Evolutionary conservation across 1,140 invertebrate species (phyloP).

Genomic region (Drosophila equinoxialis): DNA sequence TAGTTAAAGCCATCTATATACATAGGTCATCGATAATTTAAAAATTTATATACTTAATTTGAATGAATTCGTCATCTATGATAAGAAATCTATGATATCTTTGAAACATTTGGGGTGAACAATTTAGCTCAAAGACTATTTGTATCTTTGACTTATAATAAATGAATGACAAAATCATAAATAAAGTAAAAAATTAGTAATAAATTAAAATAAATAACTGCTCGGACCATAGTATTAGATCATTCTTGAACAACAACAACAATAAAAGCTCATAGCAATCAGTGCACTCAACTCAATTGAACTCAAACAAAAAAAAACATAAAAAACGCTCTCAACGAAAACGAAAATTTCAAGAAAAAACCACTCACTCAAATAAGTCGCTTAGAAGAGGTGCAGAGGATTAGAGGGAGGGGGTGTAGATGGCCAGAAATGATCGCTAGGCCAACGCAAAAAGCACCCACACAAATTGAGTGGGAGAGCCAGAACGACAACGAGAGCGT

Average conservation of each 20-base stretch:
- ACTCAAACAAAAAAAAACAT: background rate
- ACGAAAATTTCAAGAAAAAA: constrained; percentile 52
- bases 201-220: constrained; percentile 82
- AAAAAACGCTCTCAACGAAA: constrained; percentile 66
- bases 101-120: background rate
- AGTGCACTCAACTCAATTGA: constrained; percentile 25
- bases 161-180: constrained; percentile 74
- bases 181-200: constrained; percentile 75
- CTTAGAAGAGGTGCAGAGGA: constrained; percentile 3
- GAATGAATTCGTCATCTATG: background rate
- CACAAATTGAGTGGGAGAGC: constrained; percentile 66
- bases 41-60: no score
- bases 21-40: no score
- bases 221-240: constrained; percentile 71
- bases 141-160: constrained; percentile 64
- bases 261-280: constrained; percentile 39
- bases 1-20: no score
- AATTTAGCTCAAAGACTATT: constrained; percentile 28
- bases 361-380: constrained; percentile 64
- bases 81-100: background rate
- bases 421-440: constrained; percentile 30
- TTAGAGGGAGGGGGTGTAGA: constrained; percentile 1
- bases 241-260: constrained; percentile 34
- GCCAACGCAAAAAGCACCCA: constrained; percentile 76
- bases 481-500: constrained; percentile 14